Evolutionary conservation across 92 coral and sea anemone species (phyloP).

Genomic region (Phenganax subtilis): DNA sequence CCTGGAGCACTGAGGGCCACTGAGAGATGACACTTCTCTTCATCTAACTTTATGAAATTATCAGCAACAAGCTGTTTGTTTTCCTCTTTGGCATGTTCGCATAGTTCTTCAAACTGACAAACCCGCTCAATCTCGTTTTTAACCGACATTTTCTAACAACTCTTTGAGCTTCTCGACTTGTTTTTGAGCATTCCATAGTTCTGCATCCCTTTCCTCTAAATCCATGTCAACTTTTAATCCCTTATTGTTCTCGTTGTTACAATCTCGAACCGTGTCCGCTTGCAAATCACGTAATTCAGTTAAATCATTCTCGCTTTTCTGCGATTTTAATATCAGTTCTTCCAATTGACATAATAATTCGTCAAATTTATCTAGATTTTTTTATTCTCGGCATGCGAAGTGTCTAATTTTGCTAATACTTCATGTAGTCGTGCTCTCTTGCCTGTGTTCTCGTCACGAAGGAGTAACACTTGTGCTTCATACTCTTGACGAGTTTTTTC

Average conservation of each 20-base stretch:
- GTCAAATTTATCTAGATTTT: constrained; percentile 1
- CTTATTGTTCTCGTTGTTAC: constrained; percentile 32
- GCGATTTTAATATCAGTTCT: constrained; percentile 10
- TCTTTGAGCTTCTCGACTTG: not conserved
- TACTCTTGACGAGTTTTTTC: constrained; percentile 28
- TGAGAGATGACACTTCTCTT: not conserved
- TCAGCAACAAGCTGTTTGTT: not conserved
- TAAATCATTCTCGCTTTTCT: not conserved
- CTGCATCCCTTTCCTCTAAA: not conserved
- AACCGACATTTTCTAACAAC: not conserved
- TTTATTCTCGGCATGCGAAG: constrained; percentile 19
- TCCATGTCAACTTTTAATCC: constrained; percentile 20
- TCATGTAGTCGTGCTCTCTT: constrained; percentile 37
- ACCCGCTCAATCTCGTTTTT: constrained; percentile 17
- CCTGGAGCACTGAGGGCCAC: too few relatives aligned
- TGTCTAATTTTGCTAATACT: constrained; percentile 10
- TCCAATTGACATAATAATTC: constrained; percentile 8
- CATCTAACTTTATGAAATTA: not conserved
- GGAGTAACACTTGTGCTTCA: constrained; percentile 41
- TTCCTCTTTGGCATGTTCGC: not conserved
- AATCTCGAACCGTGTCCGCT: not conserved
- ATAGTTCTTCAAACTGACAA: constrained; percentile 29
- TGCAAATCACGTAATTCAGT: constrained; percentile 5
- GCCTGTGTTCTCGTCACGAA: constrained; percentile 47
- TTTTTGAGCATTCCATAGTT: not conserved